Evolutionary conservation across 2,888 invertebrate genomes (phyloP).

Genomic region (Ochropleura plecta): DNA sequence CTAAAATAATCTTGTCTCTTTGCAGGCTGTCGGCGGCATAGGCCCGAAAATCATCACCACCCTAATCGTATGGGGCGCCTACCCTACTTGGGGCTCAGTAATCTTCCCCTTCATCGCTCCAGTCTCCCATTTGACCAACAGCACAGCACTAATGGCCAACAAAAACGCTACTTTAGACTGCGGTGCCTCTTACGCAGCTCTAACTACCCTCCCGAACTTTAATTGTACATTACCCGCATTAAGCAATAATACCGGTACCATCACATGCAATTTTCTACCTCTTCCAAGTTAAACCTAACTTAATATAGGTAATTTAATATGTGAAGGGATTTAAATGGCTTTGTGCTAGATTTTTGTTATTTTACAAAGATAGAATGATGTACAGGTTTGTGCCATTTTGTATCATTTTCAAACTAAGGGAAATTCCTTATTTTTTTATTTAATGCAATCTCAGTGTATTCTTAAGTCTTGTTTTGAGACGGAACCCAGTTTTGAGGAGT

Average conservation of each 20-base stretch:
- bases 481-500: constrained; percentile 19
- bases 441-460: constrained; percentile 57
- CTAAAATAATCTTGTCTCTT: constrained; percentile 8
- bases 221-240: constrained; percentile 73
- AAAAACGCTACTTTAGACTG: constrained; percentile 68
- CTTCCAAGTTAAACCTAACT: constrained; percentile 63
- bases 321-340: constrained; percentile 32
- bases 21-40: constrained; percentile 93
- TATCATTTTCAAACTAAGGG: constrained; percentile 33
- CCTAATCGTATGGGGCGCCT: constrained; percentile 92
- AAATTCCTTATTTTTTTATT: constrained; percentile 22
- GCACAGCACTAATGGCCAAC: constrained; percentile 1
- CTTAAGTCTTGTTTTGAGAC: constrained; percentile 5
- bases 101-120: constrained; percentile 87
- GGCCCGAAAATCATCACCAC: constrained; percentile 95
- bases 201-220: constrained; percentile 65
- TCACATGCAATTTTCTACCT: constrained; percentile 75
- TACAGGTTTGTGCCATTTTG: constrained; percentile 55
- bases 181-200: constrained; percentile 47
- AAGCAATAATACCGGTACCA: constrained; percentile 65
- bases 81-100: constrained; percentile 93
- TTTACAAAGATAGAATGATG: constrained; percentile 22
- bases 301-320: constrained; percentile 35
- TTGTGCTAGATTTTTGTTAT: constrained; percentile 23
- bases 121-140: neutral